These are phyloP conservation scores for Zaprionus kolodkinae DNA, from an alignment of 1,140 invertebrate species.

Conservation along the genomic window DNA sequence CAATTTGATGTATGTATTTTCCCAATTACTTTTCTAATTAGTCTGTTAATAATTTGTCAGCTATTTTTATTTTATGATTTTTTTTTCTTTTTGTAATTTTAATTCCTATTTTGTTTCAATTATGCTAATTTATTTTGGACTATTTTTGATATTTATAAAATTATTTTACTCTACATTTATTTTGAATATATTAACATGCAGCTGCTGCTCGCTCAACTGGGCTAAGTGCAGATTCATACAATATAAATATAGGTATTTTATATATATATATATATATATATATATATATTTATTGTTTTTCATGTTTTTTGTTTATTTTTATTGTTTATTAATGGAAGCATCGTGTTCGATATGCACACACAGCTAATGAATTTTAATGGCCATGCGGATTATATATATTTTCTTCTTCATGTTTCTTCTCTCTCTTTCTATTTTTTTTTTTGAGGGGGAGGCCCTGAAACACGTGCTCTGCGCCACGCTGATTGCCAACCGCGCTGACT, in stretches of 20 bases:
- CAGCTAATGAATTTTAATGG: constrained; percentile 62
- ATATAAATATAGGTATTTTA: constrained; percentile 12
- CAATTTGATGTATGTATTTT: neutral
- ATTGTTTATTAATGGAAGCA: constrained; percentile 55
- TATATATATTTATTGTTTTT: neutral
- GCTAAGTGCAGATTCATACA: constrained; percentile 6
- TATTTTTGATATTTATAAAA: constrained; percentile 8
- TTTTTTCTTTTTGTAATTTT: neutral
- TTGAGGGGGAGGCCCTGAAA: constrained; percentile 9
- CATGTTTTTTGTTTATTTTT: constrained; percentile 28
- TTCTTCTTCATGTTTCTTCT: constrained; percentile 4
- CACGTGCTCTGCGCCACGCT: constrained; percentile 40
- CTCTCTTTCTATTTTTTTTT: neutral
- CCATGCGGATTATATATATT: constrained; percentile 30
- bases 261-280: neutral
- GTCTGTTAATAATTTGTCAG: neutral
- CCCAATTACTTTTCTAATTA: neutral
- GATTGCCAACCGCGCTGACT: constrained; percentile 39
- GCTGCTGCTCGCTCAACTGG: constrained; percentile 3
- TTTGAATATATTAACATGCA: constrained; percentile 6
- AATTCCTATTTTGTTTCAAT: neutral
- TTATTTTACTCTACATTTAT: neutral
- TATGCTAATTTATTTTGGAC: neutral
- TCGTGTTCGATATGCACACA: constrained; percentile 26
- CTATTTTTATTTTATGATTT: too few species aligned